A percentile compares a stretch with the other conserved stretches of the same genome.
phyloP scores from a whole-genome alignment of 2,113 vertebrate genomes.

The Heterotilapia buettikoferi region DNA sequence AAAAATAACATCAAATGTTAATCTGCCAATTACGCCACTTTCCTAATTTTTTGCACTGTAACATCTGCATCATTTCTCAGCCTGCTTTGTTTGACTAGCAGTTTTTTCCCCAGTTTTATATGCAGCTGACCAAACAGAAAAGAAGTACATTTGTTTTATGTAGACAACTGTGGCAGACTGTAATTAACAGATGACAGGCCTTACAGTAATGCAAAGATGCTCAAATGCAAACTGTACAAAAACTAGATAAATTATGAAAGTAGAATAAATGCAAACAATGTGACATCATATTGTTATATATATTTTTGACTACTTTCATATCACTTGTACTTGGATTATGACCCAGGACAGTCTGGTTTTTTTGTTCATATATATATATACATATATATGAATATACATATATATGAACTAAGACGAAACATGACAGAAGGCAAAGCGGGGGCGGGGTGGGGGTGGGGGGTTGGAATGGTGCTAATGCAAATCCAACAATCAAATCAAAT shows the following conservation, averaged over 20 bases:
- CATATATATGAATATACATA: background rate
- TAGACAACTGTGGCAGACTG: background rate
- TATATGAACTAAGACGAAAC: background rate
- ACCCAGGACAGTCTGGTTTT: rapidly evolving
- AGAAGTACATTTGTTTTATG: background rate
- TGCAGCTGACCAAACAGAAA: background rate
- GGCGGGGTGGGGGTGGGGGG: background rate
- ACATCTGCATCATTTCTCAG: background rate
- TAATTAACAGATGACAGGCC: background rate
- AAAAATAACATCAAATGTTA: background rate
- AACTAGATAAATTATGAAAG: background rate
- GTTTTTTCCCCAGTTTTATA: background rate
- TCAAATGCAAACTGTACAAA: background rate
- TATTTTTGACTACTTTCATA: background rate
- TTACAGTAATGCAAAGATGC: background rate
- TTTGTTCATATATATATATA: background rate
- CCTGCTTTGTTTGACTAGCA: background rate
- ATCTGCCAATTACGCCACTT: background rate
- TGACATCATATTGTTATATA: background rate
- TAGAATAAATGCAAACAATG: background rate
- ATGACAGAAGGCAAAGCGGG: background rate
- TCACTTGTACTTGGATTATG: background rate
- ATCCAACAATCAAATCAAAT: background rate
- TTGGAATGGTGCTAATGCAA: background rate
- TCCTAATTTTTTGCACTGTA: background rate